Conservation (phyloP, 2,113 vertebrate genomes). For the Lynx canadensis region DNA sequence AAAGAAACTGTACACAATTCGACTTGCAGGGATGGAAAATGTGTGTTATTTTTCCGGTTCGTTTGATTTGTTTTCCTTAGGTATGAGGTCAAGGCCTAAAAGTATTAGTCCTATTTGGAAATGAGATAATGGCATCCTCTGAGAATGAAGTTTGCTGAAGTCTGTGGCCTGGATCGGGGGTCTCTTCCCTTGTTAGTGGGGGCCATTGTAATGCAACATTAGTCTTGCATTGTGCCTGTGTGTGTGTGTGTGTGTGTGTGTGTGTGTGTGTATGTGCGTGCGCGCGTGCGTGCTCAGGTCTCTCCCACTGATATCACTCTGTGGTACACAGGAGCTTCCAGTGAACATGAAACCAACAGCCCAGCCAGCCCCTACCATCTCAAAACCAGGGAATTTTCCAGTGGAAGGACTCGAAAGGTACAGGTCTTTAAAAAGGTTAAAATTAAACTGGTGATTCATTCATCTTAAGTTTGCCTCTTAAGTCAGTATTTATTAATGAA, state of each 20-base stretch:
- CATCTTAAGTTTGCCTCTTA: slow-evolving; percentile 46
- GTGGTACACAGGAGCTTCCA: neutral
- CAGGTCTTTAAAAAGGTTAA: slow-evolving; percentile 41
- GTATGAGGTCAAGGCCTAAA: neutral
- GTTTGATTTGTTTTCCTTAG: slow-evolving; percentile 16
- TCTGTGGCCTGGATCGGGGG: neutral
- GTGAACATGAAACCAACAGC: neutral
- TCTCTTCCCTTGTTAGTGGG: neutral
- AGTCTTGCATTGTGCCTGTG: neutral
- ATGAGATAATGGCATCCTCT: neutral
- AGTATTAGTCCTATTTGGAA: neutral
- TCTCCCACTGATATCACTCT: neutral
- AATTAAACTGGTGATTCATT: neutral
- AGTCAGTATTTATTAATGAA: neutral
- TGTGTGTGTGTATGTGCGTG: neutral
- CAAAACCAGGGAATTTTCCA: slow-evolving; percentile 29
- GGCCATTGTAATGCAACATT: neutral
- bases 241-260: neutral
- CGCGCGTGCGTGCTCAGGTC: no score
- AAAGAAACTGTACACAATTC: slow-evolving; percentile 51
- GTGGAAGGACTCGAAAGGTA: neutral
- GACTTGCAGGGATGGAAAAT: neutral
- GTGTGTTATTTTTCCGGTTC: neutral
- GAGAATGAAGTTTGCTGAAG: neutral
- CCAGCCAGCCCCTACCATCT: neutral